phyloP scores from a whole-genome alignment of 2,113 vertebrate genomes.

The Corythornis vintsioides region DNA sequence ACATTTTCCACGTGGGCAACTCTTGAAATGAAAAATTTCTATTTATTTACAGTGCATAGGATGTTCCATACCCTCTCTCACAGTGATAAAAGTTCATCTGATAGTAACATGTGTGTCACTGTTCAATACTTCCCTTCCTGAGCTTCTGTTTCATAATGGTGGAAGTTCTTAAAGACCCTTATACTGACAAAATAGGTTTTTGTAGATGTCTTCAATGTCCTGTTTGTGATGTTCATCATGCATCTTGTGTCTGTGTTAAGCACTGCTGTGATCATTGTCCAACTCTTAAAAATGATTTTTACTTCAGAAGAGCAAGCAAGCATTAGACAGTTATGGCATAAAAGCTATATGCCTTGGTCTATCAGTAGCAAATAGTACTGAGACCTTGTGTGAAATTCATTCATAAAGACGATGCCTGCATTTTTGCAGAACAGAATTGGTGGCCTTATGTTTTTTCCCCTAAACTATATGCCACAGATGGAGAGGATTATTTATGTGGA shows the following conservation, averaged over 20 bases:
- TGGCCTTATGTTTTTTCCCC: background rate
- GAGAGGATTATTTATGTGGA: constrained; percentile 43
- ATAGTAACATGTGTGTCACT: rapidly evolving
- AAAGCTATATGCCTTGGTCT: background rate
- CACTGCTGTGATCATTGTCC: background rate
- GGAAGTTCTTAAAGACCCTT: background rate
- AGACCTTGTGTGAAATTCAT: constrained; percentile 6
- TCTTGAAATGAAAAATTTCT: background rate
- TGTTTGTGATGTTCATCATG: background rate
- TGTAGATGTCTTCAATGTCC: background rate
- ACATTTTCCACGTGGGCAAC: background rate
- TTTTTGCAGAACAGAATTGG: constrained; percentile 12
- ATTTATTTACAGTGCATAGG: background rate
- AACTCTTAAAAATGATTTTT: background rate
- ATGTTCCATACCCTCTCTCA: background rate
- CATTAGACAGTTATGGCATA: background rate
- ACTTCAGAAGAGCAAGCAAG: background rate
- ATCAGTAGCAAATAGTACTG: background rate
- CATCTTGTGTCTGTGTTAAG: background rate
- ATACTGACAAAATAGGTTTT: background rate
- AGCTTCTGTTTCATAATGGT: background rate
- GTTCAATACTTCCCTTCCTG: background rate
- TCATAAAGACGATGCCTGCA: background rate
- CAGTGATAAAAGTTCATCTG: background rate
- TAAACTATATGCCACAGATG: constrained; percentile 12